These are phyloP conservation scores for Portunus trituberculatus DNA, from an alignment of 1,140 invertebrate genomes.

Conservation along the genomic window DNA sequence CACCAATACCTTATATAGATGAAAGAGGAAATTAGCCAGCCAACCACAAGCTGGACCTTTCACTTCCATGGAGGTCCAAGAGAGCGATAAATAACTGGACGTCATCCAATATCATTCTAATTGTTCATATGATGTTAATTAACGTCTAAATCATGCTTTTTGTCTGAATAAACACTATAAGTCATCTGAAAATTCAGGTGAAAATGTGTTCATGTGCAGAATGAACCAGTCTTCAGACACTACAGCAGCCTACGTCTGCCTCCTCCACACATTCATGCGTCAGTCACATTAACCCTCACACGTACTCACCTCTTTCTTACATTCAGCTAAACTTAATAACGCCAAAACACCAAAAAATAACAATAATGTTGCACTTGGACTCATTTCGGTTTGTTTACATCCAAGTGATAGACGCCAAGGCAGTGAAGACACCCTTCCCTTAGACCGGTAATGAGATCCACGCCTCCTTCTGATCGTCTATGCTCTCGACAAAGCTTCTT, in stretches of 20 bases:
- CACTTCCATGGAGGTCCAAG: too few species aligned
- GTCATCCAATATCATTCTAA: too few species aligned
- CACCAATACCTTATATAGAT: too few species aligned
- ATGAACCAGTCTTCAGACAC: background rate
- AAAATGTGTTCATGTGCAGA: background rate
- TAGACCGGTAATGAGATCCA: too few species aligned
- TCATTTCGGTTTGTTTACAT: conserved; percentile 73
- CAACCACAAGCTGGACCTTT: too few species aligned
- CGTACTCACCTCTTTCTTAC: conserved; percentile 62
- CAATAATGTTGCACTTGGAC: background rate
- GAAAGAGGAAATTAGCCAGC: too few species aligned
- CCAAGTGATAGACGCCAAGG: conserved; percentile 34
- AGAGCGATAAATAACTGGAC: too few species aligned
- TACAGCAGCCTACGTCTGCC: background rate
- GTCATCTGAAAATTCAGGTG: background rate
- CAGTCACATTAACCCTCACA: background rate
- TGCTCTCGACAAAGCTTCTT: too few species aligned
- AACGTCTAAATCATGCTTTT: background rate
- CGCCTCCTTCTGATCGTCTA: too few species aligned
- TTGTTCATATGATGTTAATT: background rate
- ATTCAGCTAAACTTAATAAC: background rate
- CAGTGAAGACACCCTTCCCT: background rate
- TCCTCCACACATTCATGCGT: background rate
- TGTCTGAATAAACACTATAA: background rate
- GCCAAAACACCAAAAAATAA: background rate